Evolutionary conservation across 2,113 vertebrate species (phyloP).

Genomic region (Hassar affinis): DNA sequence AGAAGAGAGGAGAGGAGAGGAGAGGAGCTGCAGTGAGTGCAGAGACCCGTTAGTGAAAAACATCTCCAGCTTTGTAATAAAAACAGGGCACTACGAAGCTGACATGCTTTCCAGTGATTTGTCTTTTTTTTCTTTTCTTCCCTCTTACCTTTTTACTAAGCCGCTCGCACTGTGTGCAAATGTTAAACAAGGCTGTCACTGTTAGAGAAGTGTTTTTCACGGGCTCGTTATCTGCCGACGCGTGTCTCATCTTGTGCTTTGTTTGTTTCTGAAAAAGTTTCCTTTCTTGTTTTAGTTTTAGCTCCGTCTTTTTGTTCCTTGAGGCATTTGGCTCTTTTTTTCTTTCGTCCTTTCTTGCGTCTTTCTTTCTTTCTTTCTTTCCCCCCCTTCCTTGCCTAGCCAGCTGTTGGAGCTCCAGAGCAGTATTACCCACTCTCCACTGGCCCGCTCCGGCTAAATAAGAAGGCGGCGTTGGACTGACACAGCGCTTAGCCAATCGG

Average conservation of each 20-base stretch:
- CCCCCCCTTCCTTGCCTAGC: conserved; percentile 13
- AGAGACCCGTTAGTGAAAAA: conserved; percentile 44
- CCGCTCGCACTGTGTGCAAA: conserved; percentile 73
- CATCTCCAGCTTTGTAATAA: background rate
- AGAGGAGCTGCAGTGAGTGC: conserved; percentile 62
- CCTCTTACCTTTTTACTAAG: conserved; percentile 74
- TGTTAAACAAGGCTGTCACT: conserved; percentile 70
- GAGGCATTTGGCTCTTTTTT: conserved; percentile 58
- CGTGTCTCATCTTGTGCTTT: conserved; percentile 71
- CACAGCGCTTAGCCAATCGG: conserved; percentile 54
- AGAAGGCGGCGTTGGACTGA: conserved; percentile 58
- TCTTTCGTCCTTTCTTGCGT: too few relatives aligned
- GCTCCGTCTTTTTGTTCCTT: conserved; percentile 67
- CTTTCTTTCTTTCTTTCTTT: too few relatives aligned
- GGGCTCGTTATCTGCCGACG: conserved; percentile 63
- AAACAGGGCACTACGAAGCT: background rate
- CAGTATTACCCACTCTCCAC: conserved; percentile 60
- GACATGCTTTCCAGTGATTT: too few relatives aligned
- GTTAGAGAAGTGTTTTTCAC: conserved; percentile 66
- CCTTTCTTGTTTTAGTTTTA: conserved; percentile 17
- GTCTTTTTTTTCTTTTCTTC: background rate
- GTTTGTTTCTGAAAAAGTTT: background rate
- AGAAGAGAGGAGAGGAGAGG: conserved; percentile 62
- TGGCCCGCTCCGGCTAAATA: conserved; percentile 70
- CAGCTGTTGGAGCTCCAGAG: conserved; percentile 67